These are phyloP conservation scores for Rugalucina vietnamica DNA, from an alignment of 2,888 invertebrate species.

Conservation along the genomic window DNA sequence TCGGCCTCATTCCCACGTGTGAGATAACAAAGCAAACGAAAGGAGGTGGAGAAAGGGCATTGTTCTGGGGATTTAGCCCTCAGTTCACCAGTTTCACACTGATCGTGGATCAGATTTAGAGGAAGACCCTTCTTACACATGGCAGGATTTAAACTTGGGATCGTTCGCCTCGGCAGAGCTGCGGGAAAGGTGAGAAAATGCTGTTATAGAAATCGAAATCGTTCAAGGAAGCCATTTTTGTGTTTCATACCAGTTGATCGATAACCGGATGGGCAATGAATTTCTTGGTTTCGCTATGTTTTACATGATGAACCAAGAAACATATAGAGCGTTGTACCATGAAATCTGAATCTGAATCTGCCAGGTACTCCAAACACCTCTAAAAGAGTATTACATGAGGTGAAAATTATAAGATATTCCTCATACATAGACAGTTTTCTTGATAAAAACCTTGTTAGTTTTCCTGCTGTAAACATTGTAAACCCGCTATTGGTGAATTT, in stretches of 20 bases:
- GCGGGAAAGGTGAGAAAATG: slow-evolving; percentile 84
- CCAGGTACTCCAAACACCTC: too few species aligned
- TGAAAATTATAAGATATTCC: too few species aligned
- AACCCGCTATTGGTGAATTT: too few species aligned
- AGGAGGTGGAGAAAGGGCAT: slow-evolving; percentile 38
- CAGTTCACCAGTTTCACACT: slow-evolving; percentile 8
- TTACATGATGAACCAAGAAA: too few species aligned
- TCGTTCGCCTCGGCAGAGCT: slow-evolving; percentile 84
- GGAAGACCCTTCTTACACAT: slow-evolving; percentile 28
- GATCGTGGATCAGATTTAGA: background rate
- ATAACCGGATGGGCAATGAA: background rate
- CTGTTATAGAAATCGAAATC: slow-evolving; percentile 1
- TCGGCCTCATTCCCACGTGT: slow-evolving; percentile 74
- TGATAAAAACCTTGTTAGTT: too few species aligned
- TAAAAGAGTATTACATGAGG: too few species aligned
- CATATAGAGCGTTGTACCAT: too few species aligned
- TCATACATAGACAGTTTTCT: too few species aligned
- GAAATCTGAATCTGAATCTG: too few species aligned
- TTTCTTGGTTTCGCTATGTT: background rate
- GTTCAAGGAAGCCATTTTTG: slow-evolving; percentile 56
- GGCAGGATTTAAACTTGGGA: slow-evolving; percentile 83
- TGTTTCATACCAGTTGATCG: background rate
- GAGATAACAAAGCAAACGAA: slow-evolving; percentile 67
- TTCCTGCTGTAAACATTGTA: too few species aligned
- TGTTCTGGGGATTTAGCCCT: slow-evolving; percentile 35